Evolutionary conservation across 2,888 invertebrate species (phyloP).

Genomic region (Drosophila parthenogenetica): DNA sequence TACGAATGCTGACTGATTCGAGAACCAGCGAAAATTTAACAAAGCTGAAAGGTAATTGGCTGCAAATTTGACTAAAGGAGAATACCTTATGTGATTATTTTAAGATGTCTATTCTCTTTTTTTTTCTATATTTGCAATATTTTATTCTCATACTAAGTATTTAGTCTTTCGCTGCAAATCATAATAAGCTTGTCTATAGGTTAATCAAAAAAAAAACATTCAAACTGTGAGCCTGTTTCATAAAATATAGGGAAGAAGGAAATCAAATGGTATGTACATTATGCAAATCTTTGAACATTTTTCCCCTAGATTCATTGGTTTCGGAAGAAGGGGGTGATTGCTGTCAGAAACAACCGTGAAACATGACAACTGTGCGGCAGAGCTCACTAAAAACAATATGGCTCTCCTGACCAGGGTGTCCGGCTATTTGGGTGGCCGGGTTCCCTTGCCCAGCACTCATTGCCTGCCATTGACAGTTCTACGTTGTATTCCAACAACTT

Average conservation of each 20-base stretch:
- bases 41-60: constrained; percentile 14
- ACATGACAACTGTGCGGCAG: constrained; percentile 68
- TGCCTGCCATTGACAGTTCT: constrained; percentile 74
- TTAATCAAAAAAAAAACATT: constrained; percentile 72
- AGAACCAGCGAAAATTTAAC: background rate
- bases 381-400: constrained; percentile 75
- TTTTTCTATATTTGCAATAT: too few species aligned
- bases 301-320: constrained; percentile 15
- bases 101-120: background rate
- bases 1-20: constrained; percentile 10
- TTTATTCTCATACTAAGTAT: background rate
- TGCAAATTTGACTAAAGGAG: background rate
- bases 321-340: constrained; percentile 20
- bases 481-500: constrained; percentile 68
- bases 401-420: constrained; percentile 53
- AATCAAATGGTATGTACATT: constrained; percentile 75
- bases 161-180: constrained; percentile 11
- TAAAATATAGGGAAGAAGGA: constrained; percentile 29
- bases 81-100: background rate
- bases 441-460: constrained; percentile 47
- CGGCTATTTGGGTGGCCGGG: constrained; percentile 13
- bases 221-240: constrained; percentile 47
- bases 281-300: constrained; percentile 72
- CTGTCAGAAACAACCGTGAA: constrained; percentile 78
- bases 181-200: constrained; percentile 76